Base-by-base conservation (phyloP, 2,113 vertebrate species). In the Istiophorus platypterus region DNA sequence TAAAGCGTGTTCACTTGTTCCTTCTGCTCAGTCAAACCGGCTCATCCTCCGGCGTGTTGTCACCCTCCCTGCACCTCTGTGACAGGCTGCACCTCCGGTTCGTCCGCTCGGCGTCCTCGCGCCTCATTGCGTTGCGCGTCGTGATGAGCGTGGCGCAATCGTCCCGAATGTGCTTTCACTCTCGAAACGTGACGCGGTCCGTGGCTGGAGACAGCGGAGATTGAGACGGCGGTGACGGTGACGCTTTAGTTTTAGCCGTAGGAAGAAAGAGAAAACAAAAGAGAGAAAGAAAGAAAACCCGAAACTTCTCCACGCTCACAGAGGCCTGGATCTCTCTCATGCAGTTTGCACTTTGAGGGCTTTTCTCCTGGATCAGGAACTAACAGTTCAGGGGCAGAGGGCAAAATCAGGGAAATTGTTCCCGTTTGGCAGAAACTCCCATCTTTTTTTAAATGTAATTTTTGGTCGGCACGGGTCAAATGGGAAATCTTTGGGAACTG, bases 391-490 rank as follows among this genome's bases (percentile, higher is more conserved):
- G 31, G 52, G 59, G n/a, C 2, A 1, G 34, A 74, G n/a, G 45
- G n/a, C n/a, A n/a, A n/a, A n/a, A n/a, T n/a, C n/a, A n/a, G n/a
- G 77, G 73, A 76, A 90, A 84, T 61, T 39, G 41, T 29, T 64
- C 45, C 78, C 39, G 63, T 81, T 88, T 54, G 70, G 72, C 75
- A 87, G 63, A 15, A 22, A 82, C 76, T 80, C 78, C 81, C 73
- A 58, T 71, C 14, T 20, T 26, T 26, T 76, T 89, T 80, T n/a
- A n/a, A 54, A 24, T 79, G 82, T 76, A 57, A 67, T 87, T 80
- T 80, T 81, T 65, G 37, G 70, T 82, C 76, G 61, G 39, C 57
- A 66, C 22, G 71, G 78, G 65, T 73, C 68, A 49, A 72, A 79
- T n/a, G 5, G 70, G 49, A 41, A 31, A 47, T 82, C 42, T 84